phyloP scores from a whole-genome alignment of 2,113 vertebrate genomes.

The Mastomys coucha region DNA sequence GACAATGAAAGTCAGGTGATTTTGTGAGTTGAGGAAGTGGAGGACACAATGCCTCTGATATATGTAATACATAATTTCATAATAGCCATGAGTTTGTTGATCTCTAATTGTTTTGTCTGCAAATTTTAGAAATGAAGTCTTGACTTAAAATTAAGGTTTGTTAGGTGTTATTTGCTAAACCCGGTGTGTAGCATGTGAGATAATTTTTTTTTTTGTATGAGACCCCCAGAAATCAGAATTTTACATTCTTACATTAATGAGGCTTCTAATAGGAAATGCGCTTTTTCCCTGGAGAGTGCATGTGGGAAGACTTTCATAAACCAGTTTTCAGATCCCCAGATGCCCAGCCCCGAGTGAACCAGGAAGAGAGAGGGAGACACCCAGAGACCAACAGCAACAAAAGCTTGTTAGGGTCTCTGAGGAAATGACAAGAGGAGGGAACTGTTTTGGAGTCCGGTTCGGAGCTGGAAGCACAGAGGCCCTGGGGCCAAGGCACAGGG shows the following conservation, averaged over 20 bases:
- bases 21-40: background rate
- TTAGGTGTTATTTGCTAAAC: background rate
- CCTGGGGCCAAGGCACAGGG: too few species aligned
- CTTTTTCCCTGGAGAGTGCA: background rate
- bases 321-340: background rate
- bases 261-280: background rate
- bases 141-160: background rate
- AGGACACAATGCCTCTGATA: background rate
- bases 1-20: background rate
- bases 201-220: background rate
- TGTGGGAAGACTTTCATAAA: background rate
- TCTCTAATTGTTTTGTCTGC: background rate
- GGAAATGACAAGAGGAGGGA: background rate
- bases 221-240: background rate
- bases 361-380: background rate
- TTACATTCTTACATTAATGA: background rate
- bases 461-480: background rate
- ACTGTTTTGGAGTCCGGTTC: background rate
- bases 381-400: constrained; percentile 2
- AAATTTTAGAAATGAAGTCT: background rate
- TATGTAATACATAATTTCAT: background rate
- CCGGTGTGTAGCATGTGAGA: background rate
- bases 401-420: background rate
- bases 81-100: background rate
- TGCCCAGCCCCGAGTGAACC: background rate